phyloP scores from a whole-genome alignment of 2,797 vertebrate species.

The Lutjanus campechanus region DNA sequence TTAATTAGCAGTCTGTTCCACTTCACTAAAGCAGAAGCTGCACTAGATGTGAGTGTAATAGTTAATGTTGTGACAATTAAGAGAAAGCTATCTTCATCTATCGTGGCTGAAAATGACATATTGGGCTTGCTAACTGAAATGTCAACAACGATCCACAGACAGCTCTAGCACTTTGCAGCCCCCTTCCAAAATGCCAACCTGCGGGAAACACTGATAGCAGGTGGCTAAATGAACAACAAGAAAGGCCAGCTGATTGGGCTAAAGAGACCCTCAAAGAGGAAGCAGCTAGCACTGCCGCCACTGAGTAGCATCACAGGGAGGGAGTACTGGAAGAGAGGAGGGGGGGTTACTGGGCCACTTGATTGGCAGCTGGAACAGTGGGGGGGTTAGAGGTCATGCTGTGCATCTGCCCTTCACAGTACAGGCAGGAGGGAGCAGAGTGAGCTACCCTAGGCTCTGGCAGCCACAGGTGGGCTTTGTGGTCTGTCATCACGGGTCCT shows the following conservation, averaged over 20 bases:
- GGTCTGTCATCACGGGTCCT: conserved; percentile 62
- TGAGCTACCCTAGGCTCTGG: conserved; percentile 46
- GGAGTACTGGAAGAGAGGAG: not conserved
- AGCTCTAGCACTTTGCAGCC: not conserved
- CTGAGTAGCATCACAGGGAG: conserved; percentile 38
- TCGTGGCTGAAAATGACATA: conserved; percentile 20
- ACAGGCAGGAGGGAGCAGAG: conserved; percentile 59
- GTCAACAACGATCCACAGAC: conserved; percentile 37
- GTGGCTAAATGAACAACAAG: conserved; percentile 44
- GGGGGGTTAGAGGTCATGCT: conserved; percentile 70
- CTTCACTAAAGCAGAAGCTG: conserved; percentile 20
- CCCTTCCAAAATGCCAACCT: conserved; percentile 41
- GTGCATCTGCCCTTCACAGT: conserved; percentile 77
- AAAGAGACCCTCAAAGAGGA: conserved; percentile 31
- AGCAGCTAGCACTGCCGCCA: conserved; percentile 21
- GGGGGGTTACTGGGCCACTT: conserved; percentile 31
- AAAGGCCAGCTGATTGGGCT: conserved; percentile 33
- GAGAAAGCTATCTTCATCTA: conserved; percentile 12
- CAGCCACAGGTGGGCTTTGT: conserved; percentile 78
- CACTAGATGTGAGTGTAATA: not conserved
- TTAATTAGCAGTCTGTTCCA: conserved; percentile 25
- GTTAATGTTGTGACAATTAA: conserved; percentile 5
- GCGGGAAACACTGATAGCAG: conserved; percentile 35
- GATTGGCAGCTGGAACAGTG: conserved; percentile 71
- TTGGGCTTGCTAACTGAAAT: conserved; percentile 38